phyloP scores from a whole-genome alignment of 2,888 invertebrate species.

The Pyrrhia umbra region DNA sequence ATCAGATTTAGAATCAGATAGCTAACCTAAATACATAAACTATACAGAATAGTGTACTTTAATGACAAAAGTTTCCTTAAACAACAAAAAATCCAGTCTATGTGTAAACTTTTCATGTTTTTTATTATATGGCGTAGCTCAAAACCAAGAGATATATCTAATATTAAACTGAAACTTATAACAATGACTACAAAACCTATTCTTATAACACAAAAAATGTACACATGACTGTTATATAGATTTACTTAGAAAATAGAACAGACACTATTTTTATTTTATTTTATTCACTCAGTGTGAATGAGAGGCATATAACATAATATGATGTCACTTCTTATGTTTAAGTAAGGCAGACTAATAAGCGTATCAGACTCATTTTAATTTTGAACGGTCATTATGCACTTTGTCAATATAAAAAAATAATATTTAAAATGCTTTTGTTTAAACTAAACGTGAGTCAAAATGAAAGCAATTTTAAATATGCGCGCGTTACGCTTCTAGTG shows the following conservation, averaged over 20 bases:
- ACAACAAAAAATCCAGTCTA: not conserved
- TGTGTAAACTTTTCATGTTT: not conserved
- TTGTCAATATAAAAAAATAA: too few species aligned
- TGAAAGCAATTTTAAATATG: too few species aligned
- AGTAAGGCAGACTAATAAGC: too few species aligned
- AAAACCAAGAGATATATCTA: not conserved
- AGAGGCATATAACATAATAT: too few species aligned
- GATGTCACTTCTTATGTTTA: too few species aligned
- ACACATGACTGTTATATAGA: not conserved
- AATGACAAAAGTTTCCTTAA: not conserved
- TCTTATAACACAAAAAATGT: not conserved
- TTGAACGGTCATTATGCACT: too few species aligned
- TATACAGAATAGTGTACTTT: slow-evolving; percentile 24
- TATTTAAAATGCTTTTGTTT: too few species aligned
- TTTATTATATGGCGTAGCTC: not conserved
- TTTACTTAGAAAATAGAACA: not conserved
- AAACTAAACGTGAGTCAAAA: not conserved
- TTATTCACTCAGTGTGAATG: too few species aligned
- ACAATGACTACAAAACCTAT: not conserved
- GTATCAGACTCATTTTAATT: too few species aligned
- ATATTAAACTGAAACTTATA: not conserved
- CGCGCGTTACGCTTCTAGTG: too few species aligned
- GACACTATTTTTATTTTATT: too few species aligned
- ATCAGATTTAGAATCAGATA: slow-evolving; percentile 10
- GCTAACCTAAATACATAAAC: slow-evolving; percentile 6